A percentile compares a stretch with the other conserved stretches of the same genome.
phyloP scores from a whole-genome alignment of 2,113 vertebrate genomes.

The Herpetotheres cachinnans region DNA sequence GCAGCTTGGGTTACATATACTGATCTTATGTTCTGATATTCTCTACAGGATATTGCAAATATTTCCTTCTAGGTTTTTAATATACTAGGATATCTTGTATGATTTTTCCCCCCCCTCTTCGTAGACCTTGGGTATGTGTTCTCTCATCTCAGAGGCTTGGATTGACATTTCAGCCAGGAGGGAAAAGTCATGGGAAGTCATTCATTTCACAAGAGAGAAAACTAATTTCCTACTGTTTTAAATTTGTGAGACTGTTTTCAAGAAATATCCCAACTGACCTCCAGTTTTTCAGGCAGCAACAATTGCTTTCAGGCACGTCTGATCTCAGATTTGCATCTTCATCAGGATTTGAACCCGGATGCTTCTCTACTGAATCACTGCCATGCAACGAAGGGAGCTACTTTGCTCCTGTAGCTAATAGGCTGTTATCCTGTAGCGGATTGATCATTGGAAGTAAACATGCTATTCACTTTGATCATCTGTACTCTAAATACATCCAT shows the following conservation, averaged over 20 bases:
- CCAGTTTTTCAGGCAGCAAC: background rate
- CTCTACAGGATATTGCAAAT: slow-evolving; percentile 69
- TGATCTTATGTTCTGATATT: slow-evolving; percentile 37
- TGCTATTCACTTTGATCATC: background rate
- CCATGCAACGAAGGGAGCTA: background rate
- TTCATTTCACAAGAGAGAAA: background rate
- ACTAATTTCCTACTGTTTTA: slow-evolving; percentile 19
- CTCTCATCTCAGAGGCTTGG: background rate
- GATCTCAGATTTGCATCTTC: background rate
- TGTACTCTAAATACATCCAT: background rate
- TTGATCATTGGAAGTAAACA: background rate
- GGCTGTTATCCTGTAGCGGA: background rate
- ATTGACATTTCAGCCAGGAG: slow-evolving; percentile 33
- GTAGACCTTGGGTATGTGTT: background rate
- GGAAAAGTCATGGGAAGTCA: background rate
- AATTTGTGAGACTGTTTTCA: background rate
- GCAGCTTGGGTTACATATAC: background rate
- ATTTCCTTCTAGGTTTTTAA: slow-evolving; percentile 53
- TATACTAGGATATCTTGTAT: slow-evolving; percentile 21
- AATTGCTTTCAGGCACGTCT: background rate
- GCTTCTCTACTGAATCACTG: background rate
- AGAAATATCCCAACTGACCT: background rate
- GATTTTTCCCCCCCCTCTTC: background rate
- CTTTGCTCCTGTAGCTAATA: background rate
- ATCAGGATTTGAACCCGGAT: background rate